Conservation (phyloP, 2,888 invertebrate species). For the Bibio marci region DNA sequence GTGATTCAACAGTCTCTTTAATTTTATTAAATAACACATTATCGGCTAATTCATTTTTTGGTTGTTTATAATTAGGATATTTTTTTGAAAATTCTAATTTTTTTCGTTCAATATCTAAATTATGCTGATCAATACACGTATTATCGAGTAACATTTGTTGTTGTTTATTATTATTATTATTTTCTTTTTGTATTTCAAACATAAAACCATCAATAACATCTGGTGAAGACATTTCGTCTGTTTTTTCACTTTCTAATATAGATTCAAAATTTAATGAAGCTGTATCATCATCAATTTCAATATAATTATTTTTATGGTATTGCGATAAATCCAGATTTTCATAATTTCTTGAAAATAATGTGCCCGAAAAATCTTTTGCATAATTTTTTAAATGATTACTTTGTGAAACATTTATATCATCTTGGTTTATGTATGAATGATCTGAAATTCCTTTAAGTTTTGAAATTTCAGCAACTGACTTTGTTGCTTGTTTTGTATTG, state of each 20-base stretch:
- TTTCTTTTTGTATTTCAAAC: slow-evolving; percentile 27
- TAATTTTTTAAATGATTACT: not conserved
- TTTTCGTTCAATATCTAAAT: slow-evolving; percentile 22
- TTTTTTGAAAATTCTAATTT: slow-evolving; percentile 12
- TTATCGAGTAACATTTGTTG: slow-evolving; percentile 18
- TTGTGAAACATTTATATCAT: not conserved
- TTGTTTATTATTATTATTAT: slow-evolving; percentile 23
- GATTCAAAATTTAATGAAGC: slow-evolving; percentile 29
- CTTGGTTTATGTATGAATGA: slow-evolving; percentile 3
- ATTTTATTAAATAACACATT: slow-evolving; percentile 29
- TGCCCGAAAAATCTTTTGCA: not conserved
- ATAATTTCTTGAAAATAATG: too few relatives aligned
- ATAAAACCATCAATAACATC: slow-evolving; percentile 29
- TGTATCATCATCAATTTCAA: slow-evolving; percentile 24
- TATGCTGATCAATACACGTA: slow-evolving; percentile 22
- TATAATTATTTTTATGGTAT: slow-evolving; percentile 7
- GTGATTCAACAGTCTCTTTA: slow-evolving; percentile 26
- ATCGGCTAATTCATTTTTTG: slow-evolving; percentile 21
- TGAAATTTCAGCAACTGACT: not conserved
- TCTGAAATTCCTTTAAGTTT: slow-evolving; percentile 3
- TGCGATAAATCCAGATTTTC: slow-evolving; percentile 7
- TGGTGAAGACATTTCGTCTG: slow-evolving; percentile 20
- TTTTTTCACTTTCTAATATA: slow-evolving; percentile 25
- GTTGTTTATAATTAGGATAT: slow-evolving; percentile 10
- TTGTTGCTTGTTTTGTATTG: not conserved